Evolutionary conservation across 2,113 vertebrate species (phyloP).

Genomic region (Serilophus lunatus): DNA sequence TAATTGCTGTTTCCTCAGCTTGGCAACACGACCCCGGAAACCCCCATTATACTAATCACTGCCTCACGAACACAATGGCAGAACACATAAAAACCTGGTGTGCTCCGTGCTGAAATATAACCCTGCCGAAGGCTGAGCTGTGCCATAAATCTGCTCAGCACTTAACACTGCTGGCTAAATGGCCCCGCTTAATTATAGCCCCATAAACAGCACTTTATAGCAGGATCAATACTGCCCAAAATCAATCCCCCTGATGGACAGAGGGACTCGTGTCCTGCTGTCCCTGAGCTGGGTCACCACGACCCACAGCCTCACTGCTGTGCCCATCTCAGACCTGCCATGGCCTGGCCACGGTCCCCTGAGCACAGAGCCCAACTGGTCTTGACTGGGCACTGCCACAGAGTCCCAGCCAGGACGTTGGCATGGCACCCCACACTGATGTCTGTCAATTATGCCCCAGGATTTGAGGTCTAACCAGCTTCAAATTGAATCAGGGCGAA

Average conservation of each 20-base stretch:
- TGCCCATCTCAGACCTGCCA: accelerated
- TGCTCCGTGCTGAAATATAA: not conserved
- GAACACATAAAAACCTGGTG: not conserved
- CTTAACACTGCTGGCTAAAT: slow-evolving; percentile 23
- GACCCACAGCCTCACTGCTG: accelerated
- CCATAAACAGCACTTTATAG: not conserved
- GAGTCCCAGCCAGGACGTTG: slow-evolving; percentile 35
- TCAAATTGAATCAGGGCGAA: slow-evolving; percentile 79
- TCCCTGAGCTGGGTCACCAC: not conserved
- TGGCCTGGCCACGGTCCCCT: accelerated
- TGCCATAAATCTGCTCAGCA: slow-evolving; percentile 38
- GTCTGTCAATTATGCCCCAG: slow-evolving; percentile 74
- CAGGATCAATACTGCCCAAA: not conserved
- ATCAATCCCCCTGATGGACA: not conserved
- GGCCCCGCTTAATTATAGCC: slow-evolving; percentile 46
- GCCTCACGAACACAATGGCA: not conserved
- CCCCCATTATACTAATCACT: slow-evolving; percentile 38
- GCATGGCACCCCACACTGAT: slow-evolving; percentile 67
- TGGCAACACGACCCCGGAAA: slow-evolving; percentile 22
- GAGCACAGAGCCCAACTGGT: not conserved
- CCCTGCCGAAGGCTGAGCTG: not conserved
- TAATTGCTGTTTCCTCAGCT: slow-evolving; percentile 36
- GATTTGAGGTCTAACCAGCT: slow-evolving; percentile 76
- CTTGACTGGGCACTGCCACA: not conserved
- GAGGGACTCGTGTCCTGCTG: not conserved